These are phyloP conservation scores for Rattus norvegicus DNA, from an alignment of 2,113 vertebrate genomes.

Conservation along the genomic window GRCr8 NC_086020.1:117929501-117930000, in stretches of 20 bases:
- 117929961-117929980: slow-evolving; percentile 5
- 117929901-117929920: slow-evolving; percentile 63
- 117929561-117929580: background rate
- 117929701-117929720: no score
- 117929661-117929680: no score
- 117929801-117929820: background rate
- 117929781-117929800: background rate
- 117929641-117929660: no score
- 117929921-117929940: slow-evolving; percentile 49
- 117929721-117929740: background rate
- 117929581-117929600: background rate
- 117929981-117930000: slow-evolving; percentile 42
- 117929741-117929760: background rate
- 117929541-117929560: background rate
- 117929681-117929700: no score
- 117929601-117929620: background rate
- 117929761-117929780: background rate
- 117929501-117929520: no score
- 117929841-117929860: background rate
- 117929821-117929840: background rate
- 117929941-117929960: slow-evolving; percentile 63
- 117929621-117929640: no score
- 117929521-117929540: slow-evolving; percentile 26
- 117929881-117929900: slow-evolving; percentile 54
- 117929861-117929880: background rate